Evolutionary conservation across 2,797 vertebrate species (phyloP), one percentile per base, ranked within the genome.

Genomic region (Philypnodon macrostomus): DNA sequence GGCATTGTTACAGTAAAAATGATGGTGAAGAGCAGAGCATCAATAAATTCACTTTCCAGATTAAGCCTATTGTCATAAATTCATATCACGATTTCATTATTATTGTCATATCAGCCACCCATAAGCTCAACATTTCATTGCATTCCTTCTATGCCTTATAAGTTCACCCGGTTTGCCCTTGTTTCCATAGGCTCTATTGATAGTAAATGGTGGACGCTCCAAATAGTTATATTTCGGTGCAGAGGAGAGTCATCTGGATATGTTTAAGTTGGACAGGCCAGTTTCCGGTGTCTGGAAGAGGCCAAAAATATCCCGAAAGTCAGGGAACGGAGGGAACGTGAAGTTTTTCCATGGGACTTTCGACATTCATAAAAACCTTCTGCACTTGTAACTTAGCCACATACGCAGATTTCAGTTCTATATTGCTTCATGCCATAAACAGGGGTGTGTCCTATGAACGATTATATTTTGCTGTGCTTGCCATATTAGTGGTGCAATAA

Each of bases 191-290:
- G 60, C 64, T 70, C 76, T 78, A 88, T 78, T 85, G 70, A 85
- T 67, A 63, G 77, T 64, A 79, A 74, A 81, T 63, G 53, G 65
- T 84, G 85, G 2, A 89, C 86, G 77, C 69, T 44, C 79, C 80
- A n/a, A 81, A 53, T 18, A 36, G 57, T 84, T 64, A 81, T 79
- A 80, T 62, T 75, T 80, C 63, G 75, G 48, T 77, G 54, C 17
- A 64, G 47, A 50, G 48, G 50, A 79, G 75, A 82, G 63, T 88
- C 86, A 90, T 83, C 84, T 88, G 88, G 88, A 88, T 77, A 81
- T 86, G 81, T 90, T 91, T 89, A 85, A 86, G 77, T 88, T 89
- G 84, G 86, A 88, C 81, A 81, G 83, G 70, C 55, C 58, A 73
- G 84, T 88, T 89, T 90, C 89, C 85, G 81, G 79, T 87, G 81